Evolutionary conservation across 2,113 vertebrate genomes (phyloP), one percentile per base, ranked within the genome.

Genomic region (Axis porcinus): DNA sequence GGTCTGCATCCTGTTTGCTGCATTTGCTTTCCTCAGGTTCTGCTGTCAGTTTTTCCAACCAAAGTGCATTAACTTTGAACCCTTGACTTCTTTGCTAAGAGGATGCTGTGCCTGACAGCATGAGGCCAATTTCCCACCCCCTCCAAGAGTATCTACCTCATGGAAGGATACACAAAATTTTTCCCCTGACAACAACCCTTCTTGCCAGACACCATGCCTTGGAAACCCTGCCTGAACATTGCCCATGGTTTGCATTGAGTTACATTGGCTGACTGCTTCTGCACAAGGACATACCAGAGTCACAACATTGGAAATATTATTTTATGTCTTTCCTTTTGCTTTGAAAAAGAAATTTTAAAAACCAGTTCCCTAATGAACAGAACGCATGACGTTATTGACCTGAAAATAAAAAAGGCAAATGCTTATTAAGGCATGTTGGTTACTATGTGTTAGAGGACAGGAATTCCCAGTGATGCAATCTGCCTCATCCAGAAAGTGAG

Each of bases 381-480:
- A 97, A 98, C 98, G 97, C 97, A 97, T 98, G 98, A 98, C 97
- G 98, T 98, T 98, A 98, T 87, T 98, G 85, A 98, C 91, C 94
- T 97, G 97, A 98, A 99, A 98, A 98, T 98, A 98, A 99, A 98
- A 98, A 98, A 96, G 47, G 96, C 96, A 96, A 98, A 98, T 95
- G 94, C 98, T 99, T 98, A 97, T 98, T 99, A 98, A 98, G 87
- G 97, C 95, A 52, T 96, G 82, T 94, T 98, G 97, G 98, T 97
- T 92, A 98, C 98, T 97, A 54, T 98, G 97, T 98, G 98, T 98
- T 98, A 98, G 98, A 97, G 97, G 98, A 98, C 98, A 98, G 98
- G 98, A 98, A 98, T 98, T 98, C 98, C 94, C 14, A 70, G 97
- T 99, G 98, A 99, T 98, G 98, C 98, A 99, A 99, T 98, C 91